Conservation (phyloP, 1,140 invertebrate genomes). For the Metopolophium dirhodum region DNA sequence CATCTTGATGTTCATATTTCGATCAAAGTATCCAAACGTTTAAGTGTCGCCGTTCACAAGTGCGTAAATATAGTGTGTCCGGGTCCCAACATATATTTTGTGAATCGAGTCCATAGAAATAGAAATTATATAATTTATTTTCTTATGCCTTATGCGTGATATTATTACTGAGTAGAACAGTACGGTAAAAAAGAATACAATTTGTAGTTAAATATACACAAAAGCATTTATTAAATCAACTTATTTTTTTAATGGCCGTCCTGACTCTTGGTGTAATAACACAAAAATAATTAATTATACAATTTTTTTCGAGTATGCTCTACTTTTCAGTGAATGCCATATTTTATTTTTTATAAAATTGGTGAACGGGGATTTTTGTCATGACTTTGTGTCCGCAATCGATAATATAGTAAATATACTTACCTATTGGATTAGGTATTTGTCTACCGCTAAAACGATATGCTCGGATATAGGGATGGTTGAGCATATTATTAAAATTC, state of each 20-base stretch:
- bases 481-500: neutral
- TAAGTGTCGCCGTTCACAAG: neutral
- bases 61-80: neutral
- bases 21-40: neutral
- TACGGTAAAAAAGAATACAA: neutral
- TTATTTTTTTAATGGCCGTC: neutral
- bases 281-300: neutral
- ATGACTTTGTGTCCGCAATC: neutral
- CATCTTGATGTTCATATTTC: too few relatives aligned
- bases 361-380: neutral
- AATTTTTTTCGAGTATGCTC: neutral
- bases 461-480: neutral
- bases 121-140: neutral
- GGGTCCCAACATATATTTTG: too few relatives aligned
- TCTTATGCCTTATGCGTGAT: neutral
- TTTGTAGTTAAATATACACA: neutral
- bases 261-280: neutral
- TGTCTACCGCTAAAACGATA: neutral
- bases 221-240: neutral
- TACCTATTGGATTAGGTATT: too few relatives aligned
- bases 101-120: neutral
- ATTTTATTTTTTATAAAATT: neutral
- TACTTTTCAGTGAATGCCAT: neutral
- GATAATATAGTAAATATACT: neutral
- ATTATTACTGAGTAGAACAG: neutral